Base-by-base conservation (phyloP, 2,797 vertebrate genomes). In the Brotula barbata region DNA sequence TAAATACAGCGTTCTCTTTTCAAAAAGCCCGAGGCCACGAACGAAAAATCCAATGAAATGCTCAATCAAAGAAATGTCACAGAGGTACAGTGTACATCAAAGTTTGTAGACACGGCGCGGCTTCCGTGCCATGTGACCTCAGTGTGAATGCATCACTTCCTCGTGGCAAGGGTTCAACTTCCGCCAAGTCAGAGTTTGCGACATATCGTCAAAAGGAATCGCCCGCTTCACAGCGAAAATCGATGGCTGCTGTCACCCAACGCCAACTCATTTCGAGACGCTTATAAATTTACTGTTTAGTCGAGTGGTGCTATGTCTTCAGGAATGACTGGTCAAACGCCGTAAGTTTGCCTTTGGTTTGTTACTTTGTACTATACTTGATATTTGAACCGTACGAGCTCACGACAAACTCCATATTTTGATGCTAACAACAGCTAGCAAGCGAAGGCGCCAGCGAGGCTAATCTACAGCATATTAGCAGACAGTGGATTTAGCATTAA, bases 321-420 rank as follows among this genome's bases (percentile, higher is more conserved):
- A 22, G 89, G 89, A 69, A 88, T 92, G 88, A 87, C 90, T 15
- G 88, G 90, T 17, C 89, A 91, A 71, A 90, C 90, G 8, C 89
- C 91, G 92, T 93, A 63, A 89, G 91, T 91, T 21, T 54, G 5
- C 0, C 11, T 41, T 33, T 6, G 2, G 9, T 39, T 31, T 7
- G 2, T 28, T 36, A 5, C 5, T 16, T 19, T 1, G 19, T 2
- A 2, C 36, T 14, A 7, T 0, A 16, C 2, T 1, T 0, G n/a
- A 1, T 39, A 28, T 50, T 2, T 15, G 6, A 36, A 16, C 17
- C 3, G 2, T 1, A 13, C 1, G 20, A 15, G 40, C 23, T 40
- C 40, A 37, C 37, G 1, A 5, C 37, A 15, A 14, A 11, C 13
- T 39, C 2, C 13, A 5, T 15, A n/a, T 39, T 15, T 15, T 39